These are phyloP conservation scores for Chymomyza procnemis DNA, from an alignment of 2,888 invertebrate species.

Conservation along the genomic window DNA sequence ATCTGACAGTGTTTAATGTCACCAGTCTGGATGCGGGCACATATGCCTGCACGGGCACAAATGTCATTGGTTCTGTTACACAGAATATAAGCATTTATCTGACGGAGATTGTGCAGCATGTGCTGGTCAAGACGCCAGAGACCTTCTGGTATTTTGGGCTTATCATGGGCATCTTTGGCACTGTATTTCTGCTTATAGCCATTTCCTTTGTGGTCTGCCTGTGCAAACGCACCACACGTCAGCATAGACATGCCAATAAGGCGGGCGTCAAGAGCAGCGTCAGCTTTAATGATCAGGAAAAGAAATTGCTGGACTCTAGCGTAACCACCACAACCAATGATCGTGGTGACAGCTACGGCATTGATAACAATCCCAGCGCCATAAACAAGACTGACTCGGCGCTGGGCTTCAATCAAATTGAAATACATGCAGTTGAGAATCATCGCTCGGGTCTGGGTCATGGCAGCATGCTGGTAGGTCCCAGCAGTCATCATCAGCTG, in stretches of 20 bases:
- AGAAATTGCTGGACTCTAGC: constrained; percentile 89
- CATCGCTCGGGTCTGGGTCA: constrained; percentile 61
- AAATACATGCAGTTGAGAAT: constrained; percentile 81
- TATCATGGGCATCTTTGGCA: constrained; percentile 85
- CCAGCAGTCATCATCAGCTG: constrained; percentile 31
- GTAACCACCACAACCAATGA: constrained; percentile 85
- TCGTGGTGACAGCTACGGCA: constrained; percentile 82
- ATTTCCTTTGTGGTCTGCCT: constrained; percentile 82
- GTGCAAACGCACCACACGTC: constrained; percentile 79
- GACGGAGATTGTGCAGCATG: constrained; percentile 82
- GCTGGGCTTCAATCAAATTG: constrained; percentile 82
- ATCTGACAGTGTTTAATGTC: constrained; percentile 89
- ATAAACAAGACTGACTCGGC: constrained; percentile 79
- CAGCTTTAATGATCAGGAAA: constrained; percentile 92
- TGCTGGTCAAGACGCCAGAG: constrained; percentile 83
- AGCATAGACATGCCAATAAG: constrained; percentile 81
- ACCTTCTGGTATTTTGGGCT: constrained; percentile 87
- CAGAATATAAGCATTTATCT: constrained; percentile 82
- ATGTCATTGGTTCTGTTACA: constrained; percentile 79
- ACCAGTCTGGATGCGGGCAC: constrained; percentile 90
- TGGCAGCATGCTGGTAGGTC: constrained; percentile 42
- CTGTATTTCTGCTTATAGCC: constrained; percentile 82
- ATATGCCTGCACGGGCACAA: constrained; percentile 84
- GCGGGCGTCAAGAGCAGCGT: constrained; percentile 86
- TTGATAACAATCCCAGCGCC: constrained; percentile 82